Evolutionary conservation across 2,888 invertebrate species (phyloP), one percentile per base, ranked within the genome.

Genomic region (Branchipolynoe longqiensis): DNA sequence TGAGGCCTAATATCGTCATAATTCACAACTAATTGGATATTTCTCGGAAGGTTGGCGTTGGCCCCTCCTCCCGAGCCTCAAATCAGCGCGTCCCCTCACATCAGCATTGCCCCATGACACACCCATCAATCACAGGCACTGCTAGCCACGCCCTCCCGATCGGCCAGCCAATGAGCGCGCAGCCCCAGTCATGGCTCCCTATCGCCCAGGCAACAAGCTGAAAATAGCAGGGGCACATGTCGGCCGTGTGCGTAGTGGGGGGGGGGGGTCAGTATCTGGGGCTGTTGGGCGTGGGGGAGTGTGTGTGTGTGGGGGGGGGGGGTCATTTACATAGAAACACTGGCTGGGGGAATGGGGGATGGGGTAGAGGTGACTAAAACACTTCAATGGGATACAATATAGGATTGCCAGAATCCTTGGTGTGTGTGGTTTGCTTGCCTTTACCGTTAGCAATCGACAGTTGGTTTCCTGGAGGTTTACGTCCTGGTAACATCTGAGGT

Each of bases 191-290:
- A 73, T 22, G 41, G 73, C 40, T n/a, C n/a, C 73, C 73, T 73
- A 73, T 73, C 73, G 73, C 73, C 73, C 73, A n/a, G 73, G 73
- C 73, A 73, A 73, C 73, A 73, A 38, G 73, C 18, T 40, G 38
- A 73, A 73, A 73, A 73, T 73, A 73, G 73, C 73, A 31, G 33
- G 18, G 73, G 12, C n/a, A n/a, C n/a, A n/a, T n/a, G n/a, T 22
- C 22, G 73, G 40, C 38, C 33, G 18, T 3, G 38, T 22, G 41
- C 2, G n/a, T 38, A 40, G 36, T 2, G 14, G 73, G 36, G 62
- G 25, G 31, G 62, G 25, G 62, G 62, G 62, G 62, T 4, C n/a
- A n/a, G 59, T 6, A 14, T 14, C 28, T 14, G 4, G 28, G 6
- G 14, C 3, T 62, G 31, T 25, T 25, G 31, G 62, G 2, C 6